These are phyloP conservation scores for Ochropacha duplaris DNA, from an alignment of 2,888 invertebrate species.

Conservation along the genomic window DNA sequence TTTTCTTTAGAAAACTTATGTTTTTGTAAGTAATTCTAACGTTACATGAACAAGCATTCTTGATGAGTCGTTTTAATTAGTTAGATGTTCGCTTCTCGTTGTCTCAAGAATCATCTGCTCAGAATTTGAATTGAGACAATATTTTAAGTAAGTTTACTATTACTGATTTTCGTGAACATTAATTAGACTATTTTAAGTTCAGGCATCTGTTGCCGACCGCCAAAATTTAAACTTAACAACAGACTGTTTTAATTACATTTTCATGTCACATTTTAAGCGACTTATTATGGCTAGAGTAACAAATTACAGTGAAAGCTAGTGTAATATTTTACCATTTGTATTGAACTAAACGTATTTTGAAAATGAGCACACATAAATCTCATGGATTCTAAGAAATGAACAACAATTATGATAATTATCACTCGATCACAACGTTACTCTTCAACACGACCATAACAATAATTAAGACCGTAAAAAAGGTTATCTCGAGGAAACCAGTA, in stretches of 20 bases:
- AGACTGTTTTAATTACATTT: slow-evolving; percentile 36
- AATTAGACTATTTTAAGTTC: slow-evolving; percentile 38
- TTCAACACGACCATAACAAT: slow-evolving; percentile 64
- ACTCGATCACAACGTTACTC: slow-evolving; percentile 58
- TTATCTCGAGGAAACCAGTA: slow-evolving; percentile 72
- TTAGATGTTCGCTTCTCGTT: slow-evolving; percentile 21
- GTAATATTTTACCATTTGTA: slow-evolving; percentile 6
- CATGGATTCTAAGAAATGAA: slow-evolving; percentile 56
- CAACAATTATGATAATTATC: slow-evolving; percentile 76
- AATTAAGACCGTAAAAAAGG: slow-evolving; percentile 73
- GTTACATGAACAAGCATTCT: slow-evolving; percentile 14
- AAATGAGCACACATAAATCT: slow-evolving; percentile 31
- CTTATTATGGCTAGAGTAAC: slow-evolving; percentile 26
- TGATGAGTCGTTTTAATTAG: slow-evolving; percentile 17
- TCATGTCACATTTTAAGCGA: slow-evolving; percentile 28
- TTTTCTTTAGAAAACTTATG: slow-evolving; percentile 5
- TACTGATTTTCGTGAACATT: slow-evolving; percentile 30
- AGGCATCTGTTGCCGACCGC: slow-evolving; percentile 22
- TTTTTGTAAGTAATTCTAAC: slow-evolving; percentile 4
- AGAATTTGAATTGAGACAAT: slow-evolving; percentile 25
- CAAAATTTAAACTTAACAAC: slow-evolving; percentile 30
- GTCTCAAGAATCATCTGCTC: slow-evolving; percentile 17
- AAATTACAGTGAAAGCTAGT: slow-evolving; percentile 24
- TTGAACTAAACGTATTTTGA: not conserved
- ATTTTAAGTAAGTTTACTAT: slow-evolving; percentile 23